A percentile compares a stretch with the other conserved stretches of the same genome.
Evolutionary conservation across 2,113 vertebrate species (phyloP).

Genomic region (Zosterops borbonicus): DNA sequence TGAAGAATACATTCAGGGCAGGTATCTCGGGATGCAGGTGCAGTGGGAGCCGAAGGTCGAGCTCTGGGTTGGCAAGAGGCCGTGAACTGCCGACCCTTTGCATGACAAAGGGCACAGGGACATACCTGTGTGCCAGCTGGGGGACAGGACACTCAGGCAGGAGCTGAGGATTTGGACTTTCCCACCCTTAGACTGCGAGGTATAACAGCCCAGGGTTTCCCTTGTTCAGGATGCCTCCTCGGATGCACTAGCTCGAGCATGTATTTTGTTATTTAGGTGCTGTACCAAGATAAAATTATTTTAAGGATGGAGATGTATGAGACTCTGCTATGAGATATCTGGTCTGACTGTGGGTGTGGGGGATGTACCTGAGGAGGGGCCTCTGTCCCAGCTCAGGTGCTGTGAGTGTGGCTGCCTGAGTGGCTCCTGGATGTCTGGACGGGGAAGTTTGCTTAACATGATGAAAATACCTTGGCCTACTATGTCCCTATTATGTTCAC

Average conservation of each 20-base stretch:
- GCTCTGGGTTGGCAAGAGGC: not conserved
- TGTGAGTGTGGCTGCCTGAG: not conserved
- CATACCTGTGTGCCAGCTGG: not conserved
- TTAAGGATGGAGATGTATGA: not conserved
- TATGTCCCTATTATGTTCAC: not conserved
- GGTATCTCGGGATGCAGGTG: accelerated
- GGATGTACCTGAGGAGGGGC: not conserved
- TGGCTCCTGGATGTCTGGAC: not conserved
- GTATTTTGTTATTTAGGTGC: not conserved
- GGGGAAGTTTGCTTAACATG: not conserved
- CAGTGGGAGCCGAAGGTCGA: accelerated
- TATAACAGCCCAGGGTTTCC: not conserved
- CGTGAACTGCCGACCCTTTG: accelerated
- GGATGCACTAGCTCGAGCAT: accelerated
- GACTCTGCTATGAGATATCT: not conserved
- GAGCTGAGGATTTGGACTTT: accelerated
- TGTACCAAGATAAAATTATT: not conserved
- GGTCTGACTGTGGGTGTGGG: not conserved
- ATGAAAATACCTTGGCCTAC: not conserved
- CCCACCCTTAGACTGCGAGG: accelerated
- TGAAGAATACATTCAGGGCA: not conserved
- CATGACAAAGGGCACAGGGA: too few relatives aligned
- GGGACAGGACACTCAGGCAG: not conserved
- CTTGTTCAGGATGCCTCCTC: not conserved
- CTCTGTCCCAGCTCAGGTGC: accelerated